phyloP scores from a whole-genome alignment of 35 echinoderm and acorn worm genomes.

The Ophiothrix spiculata region DNA sequence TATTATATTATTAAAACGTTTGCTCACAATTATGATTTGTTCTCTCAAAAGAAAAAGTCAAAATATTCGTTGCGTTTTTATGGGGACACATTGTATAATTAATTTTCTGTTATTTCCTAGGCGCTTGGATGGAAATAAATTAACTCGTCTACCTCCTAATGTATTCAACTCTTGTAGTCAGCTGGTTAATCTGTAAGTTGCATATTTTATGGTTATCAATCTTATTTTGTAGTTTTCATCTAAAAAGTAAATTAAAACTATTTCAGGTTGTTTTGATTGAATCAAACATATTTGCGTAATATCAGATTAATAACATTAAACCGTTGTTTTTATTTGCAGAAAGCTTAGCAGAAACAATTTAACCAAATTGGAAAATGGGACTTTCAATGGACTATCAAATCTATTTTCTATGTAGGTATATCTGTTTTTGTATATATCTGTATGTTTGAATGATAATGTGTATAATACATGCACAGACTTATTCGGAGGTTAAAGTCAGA shows the following conservation, averaged over 20 bases:
- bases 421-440: not conserved
- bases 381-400: not conserved
- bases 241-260: not conserved
- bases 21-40: not conserved
- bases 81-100: no score
- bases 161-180: not conserved
- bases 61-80: not conserved
- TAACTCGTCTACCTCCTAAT: not conserved
- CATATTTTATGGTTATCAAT: not conserved
- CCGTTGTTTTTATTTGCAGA: not conserved
- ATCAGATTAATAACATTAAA: not conserved
- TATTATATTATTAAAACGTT: not conserved
- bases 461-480: not conserved
- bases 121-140: not conserved
- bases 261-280: not conserved
- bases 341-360: constrained; percentile 1
- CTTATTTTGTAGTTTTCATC: not conserved
- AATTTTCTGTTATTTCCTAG: not conserved
- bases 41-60: not conserved
- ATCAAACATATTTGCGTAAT: not conserved
- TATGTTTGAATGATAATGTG: not conserved
- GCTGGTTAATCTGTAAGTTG: not conserved
- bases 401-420: not conserved
- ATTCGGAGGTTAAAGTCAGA: not conserved
- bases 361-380: not conserved